phyloP scores from a whole-genome alignment of 2,888 invertebrate species.

The Metopia argyrocephala region DNA sequence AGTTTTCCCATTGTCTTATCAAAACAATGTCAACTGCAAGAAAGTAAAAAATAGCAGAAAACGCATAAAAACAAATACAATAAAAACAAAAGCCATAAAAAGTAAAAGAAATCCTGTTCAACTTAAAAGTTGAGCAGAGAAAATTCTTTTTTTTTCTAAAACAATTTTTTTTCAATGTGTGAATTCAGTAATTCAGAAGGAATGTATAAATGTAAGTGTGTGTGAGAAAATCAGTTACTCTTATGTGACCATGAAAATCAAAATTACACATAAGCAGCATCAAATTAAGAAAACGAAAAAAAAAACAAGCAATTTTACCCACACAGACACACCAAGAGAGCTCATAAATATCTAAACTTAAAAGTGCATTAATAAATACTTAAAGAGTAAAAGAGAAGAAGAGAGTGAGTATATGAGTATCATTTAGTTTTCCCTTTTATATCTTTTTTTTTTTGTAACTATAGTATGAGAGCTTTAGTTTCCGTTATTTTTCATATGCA shows the following conservation, averaged over 20 bases:
- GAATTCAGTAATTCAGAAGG: no score
- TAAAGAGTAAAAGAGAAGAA: background rate
- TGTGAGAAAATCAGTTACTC: background rate
- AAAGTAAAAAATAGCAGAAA: conserved; percentile 8
- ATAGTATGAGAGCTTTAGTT: conserved; percentile 10
- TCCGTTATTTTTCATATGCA: background rate
- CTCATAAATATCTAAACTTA: background rate
- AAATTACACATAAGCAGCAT: conserved; percentile 23
- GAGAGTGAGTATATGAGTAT: background rate
- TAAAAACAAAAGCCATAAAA: conserved; percentile 1
- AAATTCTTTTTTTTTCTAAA: background rate
- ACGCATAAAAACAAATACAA: background rate
- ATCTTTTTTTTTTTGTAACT: no score
- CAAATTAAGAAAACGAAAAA: background rate
- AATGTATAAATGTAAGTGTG: background rate
- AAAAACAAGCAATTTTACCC: conserved; percentile 1
- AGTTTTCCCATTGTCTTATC: conserved; percentile 25
- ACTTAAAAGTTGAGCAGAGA: no score
- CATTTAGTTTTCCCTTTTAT: background rate
- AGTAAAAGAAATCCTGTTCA: no score
- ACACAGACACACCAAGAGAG: background rate
- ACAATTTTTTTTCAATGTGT: no score
- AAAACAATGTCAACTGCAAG: conserved; percentile 42
- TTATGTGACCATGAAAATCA: conserved; percentile 47
- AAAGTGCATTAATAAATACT: background rate